Evolutionary conservation across 2,113 vertebrate species (phyloP), one percentile per base, ranked within the genome.

Genomic region (Anser brachyrhynchus): DNA sequence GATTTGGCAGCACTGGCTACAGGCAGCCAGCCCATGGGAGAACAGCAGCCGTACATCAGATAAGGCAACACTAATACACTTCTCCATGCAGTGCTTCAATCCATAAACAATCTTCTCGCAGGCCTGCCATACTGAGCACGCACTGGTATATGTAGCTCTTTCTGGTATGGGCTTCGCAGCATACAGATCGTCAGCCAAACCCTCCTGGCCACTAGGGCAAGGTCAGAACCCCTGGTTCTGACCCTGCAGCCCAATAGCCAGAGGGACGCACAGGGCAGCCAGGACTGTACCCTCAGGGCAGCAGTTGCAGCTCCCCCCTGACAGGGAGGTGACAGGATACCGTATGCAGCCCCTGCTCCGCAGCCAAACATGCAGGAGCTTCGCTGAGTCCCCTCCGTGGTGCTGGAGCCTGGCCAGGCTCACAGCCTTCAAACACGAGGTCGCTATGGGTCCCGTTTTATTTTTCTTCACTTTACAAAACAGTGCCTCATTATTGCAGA

Each of bases 201-300:
- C 37, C 8, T 16, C 22, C 19, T 2, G 3, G 59, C 43, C n/a
- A 57, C 46, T 6, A 1, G 1, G 0, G 35, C 7, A 31, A 10
- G 3, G 1, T 3, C 44, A 9, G 43, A 41, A 46, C 58, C 84
- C 11, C 81, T 0, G 2, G 31, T 37, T n/a, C 55, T 12, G 28
- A 12, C 5, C 16, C 11, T 31, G 18, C 65, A 13, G 41, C 29
- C 5, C 0, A 5, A 49, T 11, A 0, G 64, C 58, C 35, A 3
- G 44, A 1, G 28, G 28, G 23, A 41, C 0, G 1, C 0, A 1
- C 0, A 0, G 31, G 33, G 15, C 3, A 3, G 26, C 4, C 1
- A 46, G 71, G 58, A 62, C 2, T 0, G 11, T 13, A 4, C 5
- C 64, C 44, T 43, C 17, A 2, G 0, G 3, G 7, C 0, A n/a